Base-by-base conservation (phyloP, 1,140 invertebrate species). In the Lepidurus apus region DNA sequence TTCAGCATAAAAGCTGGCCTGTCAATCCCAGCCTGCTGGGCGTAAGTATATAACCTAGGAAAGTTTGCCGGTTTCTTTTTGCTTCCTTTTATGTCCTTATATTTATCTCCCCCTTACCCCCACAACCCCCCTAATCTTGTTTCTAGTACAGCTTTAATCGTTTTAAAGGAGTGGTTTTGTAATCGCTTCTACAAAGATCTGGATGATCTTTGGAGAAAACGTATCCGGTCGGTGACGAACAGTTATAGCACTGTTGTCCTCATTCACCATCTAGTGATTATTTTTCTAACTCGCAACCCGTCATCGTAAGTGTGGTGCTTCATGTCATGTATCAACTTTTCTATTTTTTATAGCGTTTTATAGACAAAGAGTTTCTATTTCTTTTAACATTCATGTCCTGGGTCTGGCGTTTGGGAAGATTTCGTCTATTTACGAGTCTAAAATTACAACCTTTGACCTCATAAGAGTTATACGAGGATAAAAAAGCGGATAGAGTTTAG, bases 1-100 rank as follows among this genome's bases (percentile, higher is more conserved):
- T 65, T 65, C 53, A 65, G 53, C 53, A 65, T n/a, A 65, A 65
- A 65, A 65, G 53, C 53, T 21, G 53, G 53, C 53, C 53, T 65
- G 53, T 65, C 53, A 65, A 65, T 65, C 17, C 53, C 53, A 65
- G 53, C 53, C 53, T 65, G 53, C 53, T 65, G 53, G 53, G 53
- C 21, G 53, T 21, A 65, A 65, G 53, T 65, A 65, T 17, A 65
- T n/a, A 65, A 65, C 9, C 53, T 65, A n/a, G 21, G 53, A 65
- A 65, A 65, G 53, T 65, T 47, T 65, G 17, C 53, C 3, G 17
- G 17, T 21, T 7, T 65, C 45, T 47, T 21, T 13, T 65, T 4
- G 34, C 34, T 4, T 65, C 53, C 53, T n/a, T 65, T 7, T 65
- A n/a, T 65, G 53, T 21, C 53, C 53, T 21, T 65, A n/a, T 65